A percentile compares a stretch with the other conserved stretches of the same genome.
phyloP scores from a whole-genome alignment of 2,113 vertebrate genomes.

The Chinchilla lanigera region DNA sequence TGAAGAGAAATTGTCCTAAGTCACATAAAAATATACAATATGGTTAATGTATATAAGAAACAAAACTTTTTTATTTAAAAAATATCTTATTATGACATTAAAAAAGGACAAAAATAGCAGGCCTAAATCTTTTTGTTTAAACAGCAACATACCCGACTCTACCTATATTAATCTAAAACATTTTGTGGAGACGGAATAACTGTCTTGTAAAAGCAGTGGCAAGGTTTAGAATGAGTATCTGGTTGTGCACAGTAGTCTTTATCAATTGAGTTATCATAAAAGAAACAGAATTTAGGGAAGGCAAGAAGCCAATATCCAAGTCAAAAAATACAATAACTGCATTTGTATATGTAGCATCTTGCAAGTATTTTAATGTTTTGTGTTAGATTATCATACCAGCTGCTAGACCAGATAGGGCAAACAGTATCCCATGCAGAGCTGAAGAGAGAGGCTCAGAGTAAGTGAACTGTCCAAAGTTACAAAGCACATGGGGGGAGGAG shows the following conservation, averaged over 20 bases:
- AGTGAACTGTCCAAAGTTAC: background rate
- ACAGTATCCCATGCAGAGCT: background rate
- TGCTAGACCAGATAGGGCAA: background rate
- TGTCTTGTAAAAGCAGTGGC: background rate
- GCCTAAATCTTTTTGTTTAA: background rate
- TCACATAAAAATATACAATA: background rate
- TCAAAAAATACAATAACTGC: background rate
- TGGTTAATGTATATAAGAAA: too few relatives aligned
- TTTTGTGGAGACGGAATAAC: background rate
- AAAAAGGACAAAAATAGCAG: background rate
- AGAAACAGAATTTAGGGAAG: background rate
- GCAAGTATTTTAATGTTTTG: background rate
- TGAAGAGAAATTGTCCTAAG: background rate
- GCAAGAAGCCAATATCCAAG: background rate
- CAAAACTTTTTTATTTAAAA: background rate
- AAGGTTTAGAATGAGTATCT: conserved; percentile 37
- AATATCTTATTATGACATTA: background rate
- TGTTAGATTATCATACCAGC: background rate
- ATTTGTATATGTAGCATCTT: background rate
- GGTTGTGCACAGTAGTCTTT: background rate
- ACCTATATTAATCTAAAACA: background rate
- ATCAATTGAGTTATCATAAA: background rate
- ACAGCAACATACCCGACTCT: background rate
- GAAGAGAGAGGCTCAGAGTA: background rate
- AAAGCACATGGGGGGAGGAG: background rate